Percentiles rank a stretch among this genome's conserved stretches.
These are phyloP conservation scores for Cryptomyrus ogoouensis DNA, from an alignment of 2,113 vertebrate species.

Conservation along the genomic window DNA sequence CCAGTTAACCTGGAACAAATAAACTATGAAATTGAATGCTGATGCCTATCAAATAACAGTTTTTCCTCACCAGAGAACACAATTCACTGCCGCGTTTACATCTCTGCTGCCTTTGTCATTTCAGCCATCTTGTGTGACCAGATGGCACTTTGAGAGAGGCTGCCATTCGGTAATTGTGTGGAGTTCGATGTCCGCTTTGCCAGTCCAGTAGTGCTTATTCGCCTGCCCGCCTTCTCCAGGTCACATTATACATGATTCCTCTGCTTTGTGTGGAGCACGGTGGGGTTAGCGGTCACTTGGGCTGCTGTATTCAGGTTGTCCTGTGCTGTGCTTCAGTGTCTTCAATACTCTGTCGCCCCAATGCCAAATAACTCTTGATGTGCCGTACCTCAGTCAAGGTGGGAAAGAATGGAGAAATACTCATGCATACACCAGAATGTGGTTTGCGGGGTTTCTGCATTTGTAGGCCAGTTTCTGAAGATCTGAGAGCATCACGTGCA, in stretches of 20 bases:
- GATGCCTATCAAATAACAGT: slow-evolving; percentile 15
- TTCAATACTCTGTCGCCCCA: neutral
- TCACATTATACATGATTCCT: neutral
- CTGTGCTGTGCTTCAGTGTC: neutral
- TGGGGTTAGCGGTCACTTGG: neutral
- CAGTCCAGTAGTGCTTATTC: neutral
- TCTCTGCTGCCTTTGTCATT: neutral
- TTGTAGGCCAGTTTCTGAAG: neutral
- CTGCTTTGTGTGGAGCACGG: neutral
- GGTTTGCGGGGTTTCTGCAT: neutral
- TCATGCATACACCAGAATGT: neutral
- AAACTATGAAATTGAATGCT: slow-evolving; percentile 23
- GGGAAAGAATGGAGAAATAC: neutral
- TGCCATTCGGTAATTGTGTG: neutral
- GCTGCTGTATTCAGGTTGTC: neutral
- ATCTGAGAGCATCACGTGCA: neutral
- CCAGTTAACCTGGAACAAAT: slow-evolving; percentile 27
- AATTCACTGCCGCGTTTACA: slow-evolving; percentile 7
- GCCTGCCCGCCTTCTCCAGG: neutral
- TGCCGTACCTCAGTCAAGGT: neutral
- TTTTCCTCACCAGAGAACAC: slow-evolving; percentile 3
- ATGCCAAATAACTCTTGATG: neutral
- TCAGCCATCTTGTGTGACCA: neutral
- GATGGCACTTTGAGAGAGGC: neutral
- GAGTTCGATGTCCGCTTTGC: neutral